These are phyloP conservation scores for Gallirallus australis DNA, from an alignment of 2,797 vertebrate genomes.

Conservation along the genomic window DNA sequence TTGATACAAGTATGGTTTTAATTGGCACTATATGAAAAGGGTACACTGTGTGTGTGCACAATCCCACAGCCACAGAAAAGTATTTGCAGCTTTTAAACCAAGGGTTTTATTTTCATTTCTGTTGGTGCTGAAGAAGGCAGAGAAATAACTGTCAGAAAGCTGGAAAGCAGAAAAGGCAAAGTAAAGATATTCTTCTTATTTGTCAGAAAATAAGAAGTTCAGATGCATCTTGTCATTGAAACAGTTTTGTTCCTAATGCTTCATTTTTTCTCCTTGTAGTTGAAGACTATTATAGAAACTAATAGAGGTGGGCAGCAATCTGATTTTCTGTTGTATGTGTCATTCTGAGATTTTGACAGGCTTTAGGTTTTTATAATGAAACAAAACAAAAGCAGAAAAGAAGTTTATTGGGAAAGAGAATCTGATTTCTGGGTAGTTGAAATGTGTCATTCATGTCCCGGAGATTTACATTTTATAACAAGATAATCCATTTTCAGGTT, in stretches of 20 bases:
- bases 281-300: conserved; percentile 66
- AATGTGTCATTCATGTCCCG: conserved; percentile 39
- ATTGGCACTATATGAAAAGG: neutral
- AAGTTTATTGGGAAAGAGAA: conserved; percentile 32
- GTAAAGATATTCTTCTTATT: conserved; percentile 59
- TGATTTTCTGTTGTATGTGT: conserved; percentile 51
- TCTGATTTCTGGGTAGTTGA: conserved; percentile 52
- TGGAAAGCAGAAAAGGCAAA: conserved; percentile 24
- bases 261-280: conserved; percentile 66
- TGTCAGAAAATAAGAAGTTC: conserved; percentile 70
- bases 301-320: conserved; percentile 66
- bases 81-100: neutral
- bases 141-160: conserved; percentile 51
- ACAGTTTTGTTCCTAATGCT: conserved; percentile 66
- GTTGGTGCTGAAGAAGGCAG: neutral
- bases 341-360: conserved; percentile 53
- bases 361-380: conserved; percentile 47
- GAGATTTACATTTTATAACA: conserved; percentile 33
- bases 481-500: conserved; percentile 21
- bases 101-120: conserved; percentile 15
- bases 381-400: conserved; percentile 44
- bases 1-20: neutral
- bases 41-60: neutral
- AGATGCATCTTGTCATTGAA: conserved; percentile 70
- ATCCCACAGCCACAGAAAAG: neutral